Conservation (phyloP, 2,888 invertebrate species). For the Drosophila anomalata region DNA sequence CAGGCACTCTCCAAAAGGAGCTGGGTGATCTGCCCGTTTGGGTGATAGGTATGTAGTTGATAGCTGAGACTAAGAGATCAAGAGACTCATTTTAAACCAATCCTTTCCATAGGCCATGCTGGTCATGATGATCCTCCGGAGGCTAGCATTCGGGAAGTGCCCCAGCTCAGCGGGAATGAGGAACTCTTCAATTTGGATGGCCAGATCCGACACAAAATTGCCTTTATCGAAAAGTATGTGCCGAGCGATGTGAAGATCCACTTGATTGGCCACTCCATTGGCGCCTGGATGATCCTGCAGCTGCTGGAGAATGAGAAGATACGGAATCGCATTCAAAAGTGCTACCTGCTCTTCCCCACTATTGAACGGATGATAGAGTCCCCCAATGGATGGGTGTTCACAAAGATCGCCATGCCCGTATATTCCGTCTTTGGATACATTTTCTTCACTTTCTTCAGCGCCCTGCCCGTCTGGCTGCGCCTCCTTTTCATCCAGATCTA, state of each 20-base stretch:
- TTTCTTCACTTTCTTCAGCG: slow-evolving; percentile 84
- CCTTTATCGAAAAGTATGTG: slow-evolving; percentile 89
- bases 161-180: slow-evolving; percentile 85
- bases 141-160: slow-evolving; percentile 84
- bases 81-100: not conserved
- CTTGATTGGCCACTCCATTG: slow-evolving; percentile 96
- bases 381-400: slow-evolving; percentile 89
- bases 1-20: slow-evolving; percentile 86
- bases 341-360: slow-evolving; percentile 93
- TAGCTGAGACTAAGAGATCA: too few species aligned
- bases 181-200: slow-evolving; percentile 90
- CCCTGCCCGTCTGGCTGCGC: slow-evolving; percentile 86
- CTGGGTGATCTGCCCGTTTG: slow-evolving; percentile 89
- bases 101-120: slow-evolving; percentile 86
- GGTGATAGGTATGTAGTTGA: slow-evolving; percentile 86
- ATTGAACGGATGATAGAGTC: slow-evolving; percentile 92
- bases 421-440: slow-evolving; percentile 84
- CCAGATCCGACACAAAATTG: slow-evolving; percentile 85
- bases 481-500: slow-evolving; percentile 85
- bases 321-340: slow-evolving; percentile 86
- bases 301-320: slow-evolving; percentile 87
- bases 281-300: slow-evolving; percentile 92
- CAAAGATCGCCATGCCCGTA: slow-evolving; percentile 86
- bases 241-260: slow-evolving; percentile 90
- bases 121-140: slow-evolving; percentile 91